phyloP scores from a whole-genome alignment of 2,888 invertebrate genomes.

The Therioaphis trifolii region DNA sequence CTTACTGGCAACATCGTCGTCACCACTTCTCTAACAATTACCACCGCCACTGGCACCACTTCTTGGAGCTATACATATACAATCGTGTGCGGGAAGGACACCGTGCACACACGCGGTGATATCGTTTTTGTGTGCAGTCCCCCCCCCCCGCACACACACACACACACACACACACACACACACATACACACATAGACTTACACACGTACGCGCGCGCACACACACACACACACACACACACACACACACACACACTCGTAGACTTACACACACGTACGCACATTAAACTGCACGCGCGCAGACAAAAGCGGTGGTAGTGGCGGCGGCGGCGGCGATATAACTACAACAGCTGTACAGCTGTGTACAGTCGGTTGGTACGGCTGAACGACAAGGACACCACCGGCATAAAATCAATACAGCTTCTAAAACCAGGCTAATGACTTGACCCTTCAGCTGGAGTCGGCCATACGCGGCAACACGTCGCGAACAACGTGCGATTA shows the following conservation, averaged over 20 bases:
- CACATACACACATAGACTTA: too few species aligned
- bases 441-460: constrained; percentile 57
- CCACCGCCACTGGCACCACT: too few species aligned
- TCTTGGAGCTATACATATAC: neutral
- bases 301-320: constrained; percentile 11
- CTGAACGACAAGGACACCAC: constrained; percentile 52
- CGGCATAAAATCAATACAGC: constrained; percentile 61
- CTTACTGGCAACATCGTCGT: too few species aligned
- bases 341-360: constrained; percentile 8
- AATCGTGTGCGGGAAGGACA: neutral
- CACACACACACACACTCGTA: too few species aligned
- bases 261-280: too few species aligned
- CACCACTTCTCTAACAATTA: neutral
- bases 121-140: too few species aligned
- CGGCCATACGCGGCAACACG: neutral
- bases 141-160: too few species aligned
- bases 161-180: too few species aligned
- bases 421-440: constrained; percentile 61
- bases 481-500: too few species aligned
- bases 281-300: too few species aligned
- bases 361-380: constrained; percentile 57
- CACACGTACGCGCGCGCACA: too few species aligned
- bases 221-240: too few species aligned
- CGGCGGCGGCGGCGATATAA: neutral
- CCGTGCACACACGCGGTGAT: neutral